A percentile compares a stretch with the other conserved stretches of the same genome.
These are phyloP conservation scores for Brachyalestes nurse DNA, from an alignment of 2,797 vertebrate species.

Conservation along the genomic window DNA sequence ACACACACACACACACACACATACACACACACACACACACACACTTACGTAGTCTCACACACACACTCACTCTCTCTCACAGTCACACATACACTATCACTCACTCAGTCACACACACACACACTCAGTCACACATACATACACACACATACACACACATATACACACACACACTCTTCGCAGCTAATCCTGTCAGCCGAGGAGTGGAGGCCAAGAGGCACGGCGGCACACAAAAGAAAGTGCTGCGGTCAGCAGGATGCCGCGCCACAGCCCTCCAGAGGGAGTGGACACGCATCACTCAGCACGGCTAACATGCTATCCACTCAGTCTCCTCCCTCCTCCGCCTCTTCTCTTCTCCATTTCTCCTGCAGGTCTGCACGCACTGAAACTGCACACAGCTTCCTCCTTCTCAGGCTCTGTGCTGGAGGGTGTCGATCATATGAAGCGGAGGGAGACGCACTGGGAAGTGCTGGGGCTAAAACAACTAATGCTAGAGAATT, in stretches of 20 bases:
- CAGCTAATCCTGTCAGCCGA: slow-evolving; percentile 37
- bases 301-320: slow-evolving; percentile 1
- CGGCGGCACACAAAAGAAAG: slow-evolving; percentile 47
- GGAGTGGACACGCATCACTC: slow-evolving; percentile 20
- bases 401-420: background rate
- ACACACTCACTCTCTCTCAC: background rate
- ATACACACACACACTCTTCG: slow-evolving; percentile 30
- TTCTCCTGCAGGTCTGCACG: background rate
- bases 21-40: too few relatives aligned
- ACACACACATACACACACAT: slow-evolving; percentile 29
- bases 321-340: background rate
- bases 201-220: slow-evolving; percentile 37
- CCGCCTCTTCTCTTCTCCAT: background rate
- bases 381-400: background rate
- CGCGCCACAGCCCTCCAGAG: slow-evolving; percentile 9
- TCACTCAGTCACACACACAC: too few relatives aligned
- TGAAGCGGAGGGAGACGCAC: background rate
- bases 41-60: too few relatives aligned
- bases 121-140: background rate
- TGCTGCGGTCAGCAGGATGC: slow-evolving; percentile 50
- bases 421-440: background rate
- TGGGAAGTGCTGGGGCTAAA: background rate
- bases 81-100: background rate
- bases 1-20: too few relatives aligned
- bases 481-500: background rate